Base-by-base conservation (phyloP, 2,797 vertebrate species). In the Huso huso region DNA sequence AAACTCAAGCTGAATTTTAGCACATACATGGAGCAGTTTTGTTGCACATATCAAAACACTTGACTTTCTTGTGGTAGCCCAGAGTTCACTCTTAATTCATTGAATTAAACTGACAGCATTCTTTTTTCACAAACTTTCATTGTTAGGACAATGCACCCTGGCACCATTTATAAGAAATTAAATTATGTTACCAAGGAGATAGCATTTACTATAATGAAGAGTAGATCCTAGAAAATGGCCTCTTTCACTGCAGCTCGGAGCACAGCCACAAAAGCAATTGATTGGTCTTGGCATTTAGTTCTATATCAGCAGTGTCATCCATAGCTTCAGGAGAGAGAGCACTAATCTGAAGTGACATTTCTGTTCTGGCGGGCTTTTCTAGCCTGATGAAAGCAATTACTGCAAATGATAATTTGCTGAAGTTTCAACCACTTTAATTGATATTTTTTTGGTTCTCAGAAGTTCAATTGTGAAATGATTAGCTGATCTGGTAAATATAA, bases 341-440 rank as follows among this genome's bases (percentile, higher is more conserved):
- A 90, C 92, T 96, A 98, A 98, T 98, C 91, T 90, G 92, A 96
- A 95, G 93, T 95, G 94, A 96, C 94, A 94, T 93, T 93, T 95
- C 92, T 93, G 91, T 94, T 96, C 95, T 97, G 93, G 87, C 87
- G 88, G 90, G 89, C 90, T 94, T 94, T 93, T 91, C 92, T 90
- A 86, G 88, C 85, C 89, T 93, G 93, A 95, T 96, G 93, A 94
- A 95, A 92, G 92, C 92, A 96, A 94, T 95, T 95, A 96, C 92
- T 91, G 90, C 90, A 87, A 93, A 93, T 93, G 91, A 93, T 93
- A 92, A 92, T 93, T 90, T 91, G 89, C 87, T 79, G 88, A 86
- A 89, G 86, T 89, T 89, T 89, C 88, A 87, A 79, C 83, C 81
- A 87, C 83, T 88, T 89, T 90, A 90, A 89, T 93, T 94, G 93